Conservation (phyloP, 2,888 invertebrate species). For the Dioctria rufipes region DNA sequence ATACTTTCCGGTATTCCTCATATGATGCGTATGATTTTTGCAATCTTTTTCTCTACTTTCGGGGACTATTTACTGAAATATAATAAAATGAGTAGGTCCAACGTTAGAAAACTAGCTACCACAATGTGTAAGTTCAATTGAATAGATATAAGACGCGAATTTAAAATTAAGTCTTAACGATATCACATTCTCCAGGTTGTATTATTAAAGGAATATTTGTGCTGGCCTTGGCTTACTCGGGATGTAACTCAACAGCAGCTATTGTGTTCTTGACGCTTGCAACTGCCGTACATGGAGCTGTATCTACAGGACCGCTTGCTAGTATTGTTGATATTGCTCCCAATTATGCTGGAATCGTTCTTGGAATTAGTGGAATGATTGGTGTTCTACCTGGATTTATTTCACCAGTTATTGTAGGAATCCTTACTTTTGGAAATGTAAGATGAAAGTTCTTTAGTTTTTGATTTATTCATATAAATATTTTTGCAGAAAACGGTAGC, state of each 20-base stretch:
- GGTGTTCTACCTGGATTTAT: slow-evolving; percentile 76
- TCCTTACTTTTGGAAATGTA: slow-evolving; percentile 77
- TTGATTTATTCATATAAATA: neutral
- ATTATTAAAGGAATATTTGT: slow-evolving; percentile 77
- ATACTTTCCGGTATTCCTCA: slow-evolving; percentile 78
- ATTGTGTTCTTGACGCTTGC: slow-evolving; percentile 77
- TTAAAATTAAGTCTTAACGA: neutral
- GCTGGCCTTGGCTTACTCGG: slow-evolving; percentile 76
- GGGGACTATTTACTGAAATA: slow-evolving; percentile 76
- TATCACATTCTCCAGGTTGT: slow-evolving; percentile 70
- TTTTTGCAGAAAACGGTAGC: slow-evolving; percentile 74
- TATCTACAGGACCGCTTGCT: slow-evolving; percentile 78
- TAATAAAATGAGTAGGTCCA: slow-evolving; percentile 75
- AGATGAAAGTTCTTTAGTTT: neutral
- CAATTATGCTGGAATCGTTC: slow-evolving; percentile 74
- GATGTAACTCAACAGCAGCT: slow-evolving; percentile 76
- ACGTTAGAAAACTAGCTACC: slow-evolving; percentile 78
- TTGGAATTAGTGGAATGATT: slow-evolving; percentile 77
- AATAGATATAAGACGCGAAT: neutral
- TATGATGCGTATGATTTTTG: slow-evolving; percentile 75
- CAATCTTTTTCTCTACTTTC: slow-evolving; percentile 74
- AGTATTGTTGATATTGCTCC: slow-evolving; percentile 80
- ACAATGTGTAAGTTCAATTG: slow-evolving; percentile 72
- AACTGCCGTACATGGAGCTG: slow-evolving; percentile 77
- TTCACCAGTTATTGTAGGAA: slow-evolving; percentile 76